Conservation (phyloP, 2,113 vertebrate species). For the Ceyx cyanopectus region DNA sequence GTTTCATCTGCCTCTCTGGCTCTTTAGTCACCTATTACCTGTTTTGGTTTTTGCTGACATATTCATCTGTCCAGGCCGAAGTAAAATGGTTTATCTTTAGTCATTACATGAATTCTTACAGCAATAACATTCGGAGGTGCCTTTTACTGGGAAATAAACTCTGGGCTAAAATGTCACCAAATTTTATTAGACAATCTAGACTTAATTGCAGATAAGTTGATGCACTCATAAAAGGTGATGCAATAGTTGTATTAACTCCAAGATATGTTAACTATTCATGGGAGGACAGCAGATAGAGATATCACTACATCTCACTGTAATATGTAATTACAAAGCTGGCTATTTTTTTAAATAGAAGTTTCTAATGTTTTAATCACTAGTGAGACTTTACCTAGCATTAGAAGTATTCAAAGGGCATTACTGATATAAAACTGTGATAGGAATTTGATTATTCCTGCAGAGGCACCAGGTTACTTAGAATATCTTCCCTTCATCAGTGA, state of each 20-base stretch:
- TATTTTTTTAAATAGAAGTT: neutral
- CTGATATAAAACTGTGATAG: neutral
- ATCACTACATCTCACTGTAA: neutral
- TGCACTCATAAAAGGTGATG: constrained; percentile 76
- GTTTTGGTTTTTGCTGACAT: constrained; percentile 3
- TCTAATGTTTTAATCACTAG: neutral
- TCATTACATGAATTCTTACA: constrained; percentile 43
- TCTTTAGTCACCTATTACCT: neutral
- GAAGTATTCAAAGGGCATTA: neutral
- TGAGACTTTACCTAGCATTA: neutral
- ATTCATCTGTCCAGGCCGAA: constrained; percentile 52
- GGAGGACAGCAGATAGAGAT: constrained; percentile 9
- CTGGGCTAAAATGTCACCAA: constrained; percentile 77
- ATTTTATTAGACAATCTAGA: constrained; percentile 79
- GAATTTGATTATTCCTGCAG: neutral
- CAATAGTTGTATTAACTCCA: constrained; percentile 52
- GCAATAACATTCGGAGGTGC: constrained; percentile 64
- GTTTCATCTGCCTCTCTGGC: neutral
- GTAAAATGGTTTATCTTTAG: constrained; percentile 47
- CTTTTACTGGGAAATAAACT: constrained; percentile 76
- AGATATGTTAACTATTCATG: constrained; percentile 38
- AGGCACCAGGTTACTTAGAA: neutral
- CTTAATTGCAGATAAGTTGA: constrained; percentile 80
- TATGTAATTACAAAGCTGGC: neutral
- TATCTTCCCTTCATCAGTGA: neutral